Percentiles rank a stretch among this genome's conserved stretches.
These are phyloP conservation scores for Pteria penguin DNA, from an alignment of 2,888 invertebrate species.

Conservation along the genomic window DNA sequence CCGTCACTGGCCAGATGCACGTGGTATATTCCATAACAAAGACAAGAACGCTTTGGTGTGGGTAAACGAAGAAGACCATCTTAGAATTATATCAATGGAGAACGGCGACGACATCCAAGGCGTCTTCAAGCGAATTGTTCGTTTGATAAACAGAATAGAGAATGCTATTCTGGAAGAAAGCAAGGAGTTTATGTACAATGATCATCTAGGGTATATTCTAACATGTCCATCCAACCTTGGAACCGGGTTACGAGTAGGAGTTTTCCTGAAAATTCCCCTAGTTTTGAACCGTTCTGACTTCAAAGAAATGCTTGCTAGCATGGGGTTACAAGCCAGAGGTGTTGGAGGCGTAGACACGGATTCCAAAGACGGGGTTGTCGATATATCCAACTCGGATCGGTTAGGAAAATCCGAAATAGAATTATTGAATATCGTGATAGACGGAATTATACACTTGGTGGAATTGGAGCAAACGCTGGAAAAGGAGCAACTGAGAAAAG, in stretches of 20 bases:
- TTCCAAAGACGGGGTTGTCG: background rate
- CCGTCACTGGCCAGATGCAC: conserved; percentile 1
- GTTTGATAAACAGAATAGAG: background rate
- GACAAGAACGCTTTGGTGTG: background rate
- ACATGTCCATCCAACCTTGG: conserved; percentile 3
- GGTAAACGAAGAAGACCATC: conserved; percentile 6
- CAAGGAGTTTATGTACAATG: background rate
- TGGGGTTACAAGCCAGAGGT: conserved; percentile 1
- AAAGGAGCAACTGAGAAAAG: no score
- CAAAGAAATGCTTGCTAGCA: background rate
- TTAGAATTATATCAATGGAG: background rate
- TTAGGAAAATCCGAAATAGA: background rate
- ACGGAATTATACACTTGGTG: background rate
- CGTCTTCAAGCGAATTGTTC: background rate
- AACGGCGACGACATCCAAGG: background rate
- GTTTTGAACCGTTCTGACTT: background rate
- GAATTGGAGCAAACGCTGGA: background rate
- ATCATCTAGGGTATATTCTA: background rate
- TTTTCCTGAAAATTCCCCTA: background rate
- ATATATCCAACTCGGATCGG: background rate
- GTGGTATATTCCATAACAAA: background rate
- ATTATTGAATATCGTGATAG: background rate
- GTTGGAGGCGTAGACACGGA: background rate
- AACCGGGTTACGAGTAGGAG: background rate
- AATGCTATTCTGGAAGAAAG: background rate